phyloP scores from a whole-genome alignment of 2,888 invertebrate genomes.

The Drymonia ruficornis region DNA sequence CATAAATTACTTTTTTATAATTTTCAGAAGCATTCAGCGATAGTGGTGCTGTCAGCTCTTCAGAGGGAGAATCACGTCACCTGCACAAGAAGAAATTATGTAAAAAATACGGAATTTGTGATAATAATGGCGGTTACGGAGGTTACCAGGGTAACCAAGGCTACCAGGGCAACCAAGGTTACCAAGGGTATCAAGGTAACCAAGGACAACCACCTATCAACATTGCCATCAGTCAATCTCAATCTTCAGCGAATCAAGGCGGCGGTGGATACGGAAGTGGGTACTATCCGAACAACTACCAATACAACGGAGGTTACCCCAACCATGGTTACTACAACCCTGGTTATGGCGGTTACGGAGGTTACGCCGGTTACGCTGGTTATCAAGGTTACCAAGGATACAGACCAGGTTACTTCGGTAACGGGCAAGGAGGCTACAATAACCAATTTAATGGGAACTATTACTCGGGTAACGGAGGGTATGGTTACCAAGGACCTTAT shows the following conservation, averaged over 20 bases:
- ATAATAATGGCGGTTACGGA: constrained; percentile 26
- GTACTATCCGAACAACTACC: constrained; percentile 63
- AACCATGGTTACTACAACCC: constrained; percentile 16
- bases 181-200: constrained; percentile 37
- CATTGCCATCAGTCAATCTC: constrained; percentile 78
- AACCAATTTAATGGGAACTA: constrained; percentile 77
- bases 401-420: constrained; percentile 57
- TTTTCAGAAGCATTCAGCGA: not conserved
- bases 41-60: not conserved
- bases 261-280: constrained; percentile 60
- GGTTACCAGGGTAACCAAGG: constrained; percentile 42
- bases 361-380: constrained; percentile 14
- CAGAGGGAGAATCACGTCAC: not conserved
- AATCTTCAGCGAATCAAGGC: constrained; percentile 67
- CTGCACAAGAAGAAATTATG: constrained; percentile 3
- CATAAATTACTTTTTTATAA: not conserved
- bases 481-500: constrained; percentile 55
- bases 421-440: constrained; percentile 63
- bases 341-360: constrained; percentile 2
- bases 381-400: constrained; percentile 16
- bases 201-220: constrained; percentile 44
- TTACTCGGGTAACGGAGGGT: constrained; percentile 52
- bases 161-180: constrained; percentile 45
- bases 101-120: constrained; percentile 40
- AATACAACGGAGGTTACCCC: constrained; percentile 49